phyloP scores from a whole-genome alignment of 2,113 vertebrate genomes.

The Cololabis saira region DNA sequence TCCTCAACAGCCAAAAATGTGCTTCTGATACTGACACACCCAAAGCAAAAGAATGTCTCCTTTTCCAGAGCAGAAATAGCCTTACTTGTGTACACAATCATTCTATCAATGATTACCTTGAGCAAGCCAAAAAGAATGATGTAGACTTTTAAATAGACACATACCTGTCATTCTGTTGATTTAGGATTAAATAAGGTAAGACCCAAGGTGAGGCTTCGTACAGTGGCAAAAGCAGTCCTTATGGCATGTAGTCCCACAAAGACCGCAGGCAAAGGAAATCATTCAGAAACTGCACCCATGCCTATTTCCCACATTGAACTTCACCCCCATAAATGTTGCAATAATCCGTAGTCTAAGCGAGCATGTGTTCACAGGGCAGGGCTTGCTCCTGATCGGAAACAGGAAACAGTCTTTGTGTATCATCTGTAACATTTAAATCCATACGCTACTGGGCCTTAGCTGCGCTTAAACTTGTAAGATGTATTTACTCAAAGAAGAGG shows the following conservation, averaged over 20 bases:
- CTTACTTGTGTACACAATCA: constrained; percentile 39
- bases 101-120: constrained; percentile 56
- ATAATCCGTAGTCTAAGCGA: constrained; percentile 53
- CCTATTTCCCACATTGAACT: constrained; percentile 42
- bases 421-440: constrained; percentile 1
- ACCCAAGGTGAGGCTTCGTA: neutral
- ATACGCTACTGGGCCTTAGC: constrained; percentile 14
- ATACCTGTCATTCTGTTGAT: constrained; percentile 56
- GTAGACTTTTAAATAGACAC: constrained; percentile 36
- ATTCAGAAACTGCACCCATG: constrained; percentile 30
- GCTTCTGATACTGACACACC: constrained; percentile 66
- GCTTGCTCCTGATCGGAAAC: constrained; percentile 31
- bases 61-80: constrained; percentile 42
- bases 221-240: constrained; percentile 1
- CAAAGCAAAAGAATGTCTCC: constrained; percentile 63
- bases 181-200: constrained; percentile 22
- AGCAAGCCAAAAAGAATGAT: constrained; percentile 16
- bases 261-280: constrained; percentile 6
- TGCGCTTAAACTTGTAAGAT: constrained; percentile 26
- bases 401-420: constrained; percentile 58
- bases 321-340: constrained; percentile 58
- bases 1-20: constrained; percentile 58
- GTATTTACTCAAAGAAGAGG: constrained; percentile 42
- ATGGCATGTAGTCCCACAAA: constrained; percentile 19
- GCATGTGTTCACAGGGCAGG: constrained; percentile 60